Evolutionary conservation across 2,888 invertebrate genomes (phyloP), one percentile per base, ranked within the genome.

Genomic region (Aelia acuminata): DNA sequence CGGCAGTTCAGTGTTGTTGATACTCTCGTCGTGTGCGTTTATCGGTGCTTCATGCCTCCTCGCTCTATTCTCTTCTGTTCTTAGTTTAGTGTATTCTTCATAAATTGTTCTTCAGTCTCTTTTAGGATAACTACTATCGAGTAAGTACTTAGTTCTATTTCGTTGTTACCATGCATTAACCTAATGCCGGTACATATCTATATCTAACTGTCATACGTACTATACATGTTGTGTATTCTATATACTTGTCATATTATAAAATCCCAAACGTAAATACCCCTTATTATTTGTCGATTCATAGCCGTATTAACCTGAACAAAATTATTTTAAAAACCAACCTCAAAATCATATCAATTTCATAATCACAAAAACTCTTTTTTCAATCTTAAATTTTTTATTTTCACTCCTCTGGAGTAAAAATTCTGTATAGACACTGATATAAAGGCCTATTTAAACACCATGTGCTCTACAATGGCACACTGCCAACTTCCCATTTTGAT

Each of bases 401-500:
- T 26, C 57, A 31, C 0, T 70, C 31, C 7, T 0, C 31, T 18
- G 35, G 5, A 70, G 5, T 70, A 2, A 70, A 35, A 70, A 35
- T 18, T 31, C 20, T 57, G 13, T 20, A 0, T 1, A 7, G 22
- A 70, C 35, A 35, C 18, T 7, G 18, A 35, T 31, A 5, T 15
- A 0, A 70, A 18, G 13, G 5, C 31, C 26, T 5, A 18, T 47
- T n/a, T 3, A n/a, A 39, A n/a, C 22, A 47, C 80, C 80, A 80
- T 80, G 80, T 80, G 85, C 53, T 49, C 85, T 7, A 49, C 47
- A 49, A 39, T 85, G 85, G 85, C 85, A 85, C 50, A 50, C 13
- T 85, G 85, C 85, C 85, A 85, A 85, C 22, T 85, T 50, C n/a
- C 49, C 49, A 22, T n/a, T 80, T n/a, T 80, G 80, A 39, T 80